Percentiles rank a stretch among this genome's conserved stretches.
phyloP scores from a whole-genome alignment of 2,113 vertebrate genomes.

The Apodemus sylvaticus region DNA sequence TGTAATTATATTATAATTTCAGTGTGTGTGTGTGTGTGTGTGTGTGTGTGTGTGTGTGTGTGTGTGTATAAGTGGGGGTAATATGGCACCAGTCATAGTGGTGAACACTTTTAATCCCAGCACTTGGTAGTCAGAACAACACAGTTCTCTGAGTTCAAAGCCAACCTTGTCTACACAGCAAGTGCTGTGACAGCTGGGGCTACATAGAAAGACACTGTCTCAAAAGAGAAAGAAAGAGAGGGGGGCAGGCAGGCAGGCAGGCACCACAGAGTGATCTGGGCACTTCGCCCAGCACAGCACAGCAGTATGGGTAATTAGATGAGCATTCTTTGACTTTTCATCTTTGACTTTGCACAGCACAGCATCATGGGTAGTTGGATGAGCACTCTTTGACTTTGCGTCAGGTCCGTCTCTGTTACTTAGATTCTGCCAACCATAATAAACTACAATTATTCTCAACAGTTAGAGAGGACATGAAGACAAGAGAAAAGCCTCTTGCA shows the following conservation, averaged over 20 bases:
- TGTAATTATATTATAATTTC: not conserved
- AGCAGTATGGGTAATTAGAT: too few relatives aligned
- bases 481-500: not conserved
- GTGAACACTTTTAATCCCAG: not conserved
- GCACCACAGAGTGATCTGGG: not conserved
- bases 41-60: not conserved
- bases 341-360: too few relatives aligned
- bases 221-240: not conserved
- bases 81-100: not conserved
- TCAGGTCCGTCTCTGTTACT: constrained; percentile 14
- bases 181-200: not conserved
- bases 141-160: not conserved
- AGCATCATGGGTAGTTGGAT: too few relatives aligned
- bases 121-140: not conserved
- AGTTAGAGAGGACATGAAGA: not conserved
- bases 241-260: not conserved
- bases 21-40: not conserved
- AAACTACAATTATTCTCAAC: constrained; percentile 16
- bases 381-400: not conserved
- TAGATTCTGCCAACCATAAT: constrained; percentile 16
- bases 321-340: too few relatives aligned
- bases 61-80: not conserved
- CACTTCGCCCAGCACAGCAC: not conserved
- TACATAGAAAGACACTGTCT: not conserved
- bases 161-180: not conserved